A percentile compares a stretch with the other conserved stretches of the same genome.
Evolutionary conservation across 1,140 invertebrate genomes (phyloP).

Genomic region (Pollicipes pollicipes): DNA sequence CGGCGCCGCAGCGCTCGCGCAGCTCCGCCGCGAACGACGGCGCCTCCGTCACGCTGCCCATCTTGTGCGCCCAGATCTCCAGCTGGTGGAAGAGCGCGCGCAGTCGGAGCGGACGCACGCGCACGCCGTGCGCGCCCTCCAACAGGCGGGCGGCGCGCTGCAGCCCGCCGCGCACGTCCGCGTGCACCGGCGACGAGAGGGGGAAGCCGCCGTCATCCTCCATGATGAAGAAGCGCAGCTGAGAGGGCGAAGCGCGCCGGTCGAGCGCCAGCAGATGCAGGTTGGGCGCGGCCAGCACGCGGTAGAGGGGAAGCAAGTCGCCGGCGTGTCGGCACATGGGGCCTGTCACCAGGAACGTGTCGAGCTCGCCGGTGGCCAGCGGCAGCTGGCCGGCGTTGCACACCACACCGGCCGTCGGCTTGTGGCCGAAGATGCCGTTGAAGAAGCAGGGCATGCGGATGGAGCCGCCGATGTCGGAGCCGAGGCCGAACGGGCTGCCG

Average conservation of each 20-base stretch:
- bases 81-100: conserved; percentile 11
- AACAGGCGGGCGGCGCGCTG: conserved; percentile 42
- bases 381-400: conserved; percentile 66
- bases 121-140: conserved; percentile 32
- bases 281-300: conserved; percentile 33
- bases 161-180: conserved; percentile 51
- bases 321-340: conserved; percentile 75
- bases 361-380: conserved; percentile 38
- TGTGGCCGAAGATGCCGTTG: conserved; percentile 90
- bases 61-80: conserved; percentile 14
- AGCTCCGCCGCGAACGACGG: conserved; percentile 1
- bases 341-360: conserved; percentile 55
- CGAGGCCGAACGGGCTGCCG: conserved; percentile 67
- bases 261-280: conserved; percentile 45
- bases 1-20: neutral
- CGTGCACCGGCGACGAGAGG: conserved; percentile 52
- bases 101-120: conserved; percentile 14
- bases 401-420: conserved; percentile 61
- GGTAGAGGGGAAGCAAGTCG: conserved; percentile 52
- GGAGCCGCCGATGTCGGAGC: conserved; percentile 89
- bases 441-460: conserved; percentile 88
- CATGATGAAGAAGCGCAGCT: conserved; percentile 67
- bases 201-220: conserved; percentile 58
- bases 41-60: conserved; percentile 11
- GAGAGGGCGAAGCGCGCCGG: conserved; percentile 41